These are phyloP conservation scores for Callyntrura sp. DNA, from an alignment of 2,888 invertebrate species.

Conservation along the genomic window DNA sequence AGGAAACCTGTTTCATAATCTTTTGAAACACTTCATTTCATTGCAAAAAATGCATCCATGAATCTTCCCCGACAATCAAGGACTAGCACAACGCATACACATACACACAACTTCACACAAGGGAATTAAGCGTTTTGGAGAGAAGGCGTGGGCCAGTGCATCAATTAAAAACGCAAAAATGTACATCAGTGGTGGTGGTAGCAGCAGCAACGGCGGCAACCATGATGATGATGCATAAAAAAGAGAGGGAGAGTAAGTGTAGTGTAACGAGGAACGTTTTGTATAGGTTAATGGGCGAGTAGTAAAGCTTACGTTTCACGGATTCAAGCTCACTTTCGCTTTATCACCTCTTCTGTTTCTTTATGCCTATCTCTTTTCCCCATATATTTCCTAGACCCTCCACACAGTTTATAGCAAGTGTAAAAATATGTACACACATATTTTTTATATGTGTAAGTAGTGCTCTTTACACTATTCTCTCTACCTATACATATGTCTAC, in stretches of 20 bases:
- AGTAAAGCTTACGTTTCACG: slow-evolving; percentile 60
- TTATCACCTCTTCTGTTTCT: slow-evolving; percentile 60
- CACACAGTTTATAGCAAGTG: too few species aligned
- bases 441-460: not conserved
- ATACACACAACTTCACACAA: not conserved
- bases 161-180: slow-evolving; percentile 66
- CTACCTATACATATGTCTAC: slow-evolving; percentile 25
- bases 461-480: slow-evolving; percentile 6
- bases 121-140: slow-evolving; percentile 42
- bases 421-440: slow-evolving; percentile 32
- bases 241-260: slow-evolving; percentile 45
- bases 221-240: too few species aligned
- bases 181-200: slow-evolving; percentile 1
- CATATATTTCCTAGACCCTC: not conserved
- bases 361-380: not conserved
- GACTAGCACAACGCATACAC: not conserved
- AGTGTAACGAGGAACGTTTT: slow-evolving; percentile 62
- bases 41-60: slow-evolving; percentile 58
- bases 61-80: slow-evolving; percentile 42
- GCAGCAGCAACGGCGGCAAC: not conserved
- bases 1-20: slow-evolving; percentile 68
- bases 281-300: slow-evolving; percentile 71
- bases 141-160: slow-evolving; percentile 67
- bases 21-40: slow-evolving; percentile 61
- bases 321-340: slow-evolving; percentile 72